Evolutionary conservation across 2,888 invertebrate species (phyloP), one percentile per base, ranked within the genome.

Genomic region (Drosophila borborema): DNA sequence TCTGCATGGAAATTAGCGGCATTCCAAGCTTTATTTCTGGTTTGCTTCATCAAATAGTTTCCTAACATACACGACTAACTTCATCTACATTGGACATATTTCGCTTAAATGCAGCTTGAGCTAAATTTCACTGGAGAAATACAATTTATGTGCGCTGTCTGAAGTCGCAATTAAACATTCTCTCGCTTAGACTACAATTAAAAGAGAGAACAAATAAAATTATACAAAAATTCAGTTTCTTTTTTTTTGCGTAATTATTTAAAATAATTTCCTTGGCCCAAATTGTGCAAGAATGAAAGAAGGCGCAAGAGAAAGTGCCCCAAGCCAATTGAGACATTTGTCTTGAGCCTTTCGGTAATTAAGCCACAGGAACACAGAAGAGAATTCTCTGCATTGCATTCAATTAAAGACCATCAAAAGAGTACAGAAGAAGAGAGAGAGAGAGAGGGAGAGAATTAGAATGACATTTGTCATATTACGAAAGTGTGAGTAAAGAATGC

Each of bases 261-360:
- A 82, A 81, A 86, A 82, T 84, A 86, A 86, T 86, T 82, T 79
- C 58, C 61, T 12, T 79, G 80, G 63, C 82, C 75, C 83, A 67
- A 78, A 55, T 77, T 76, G 61, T 66, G 59, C 53, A 45, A 18
- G 38, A 60, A 58, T 23, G 38, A 60, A 18, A 43, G 20, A 55
- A 59, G 45, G 51, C 49, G 31, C 59, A 77, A 88, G 81, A 80
- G 85, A 87, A 82, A 88, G 81, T 68, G 78, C 70, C 77, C 51
- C 58, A 40, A 78, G 73, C 67, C 18, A 86, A 84, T 84, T 82
- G 65, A 84, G 84, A 88, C 86, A 86, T 84, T 88, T 83, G 76
- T 76, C 76, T 80, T 64, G 53, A 63, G 60, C 62, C 64, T 54
- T 46, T 2, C 55, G 64, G 72, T 49, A 75, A 78, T 78, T 78